Evolutionary conservation across 1,140 invertebrate species (phyloP), one percentile per base, ranked within the genome.

Genomic region (Papilio polytes): DNA sequence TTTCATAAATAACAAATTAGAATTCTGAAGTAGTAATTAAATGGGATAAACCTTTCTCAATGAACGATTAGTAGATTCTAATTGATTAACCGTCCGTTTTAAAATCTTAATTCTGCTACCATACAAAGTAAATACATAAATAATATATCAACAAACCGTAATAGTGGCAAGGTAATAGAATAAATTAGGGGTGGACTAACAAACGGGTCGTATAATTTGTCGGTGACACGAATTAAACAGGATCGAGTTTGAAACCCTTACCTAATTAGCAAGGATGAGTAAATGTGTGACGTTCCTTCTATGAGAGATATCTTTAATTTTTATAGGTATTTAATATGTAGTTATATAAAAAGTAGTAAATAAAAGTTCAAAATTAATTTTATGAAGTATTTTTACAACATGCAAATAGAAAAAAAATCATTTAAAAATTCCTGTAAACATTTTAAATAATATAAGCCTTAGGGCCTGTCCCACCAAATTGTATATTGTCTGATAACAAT

Each of bases 211-310:
- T 59, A 59, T 59, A 59, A 59, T 59, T 59, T 59, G 20, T 22
- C 56, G 36, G 36, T 56, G 53, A 56, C 53, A 59, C 56, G 56
- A 59, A 59, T 59, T 59, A 59, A 59, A 59, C 56, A 59, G n/a
- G 20, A 59, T 59, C 56, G 6, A 59, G 56, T 59, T 59, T 59
- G n/a, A 59, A 59, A 59, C 56, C 56, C 56, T 59, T 59, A 10
- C 20, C n/a, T 59, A 22, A 59, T 59, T 59, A 59, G 56, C 9
- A 59, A 22, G 56, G 56, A 22, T 59, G 9, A 59, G 56, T 3
- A 22, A 59, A 59, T 59, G 7, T 59, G n/a, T 59, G 18, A 20
- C 18, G 6, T 20, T 59, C 56, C n/a, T n/a, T n/a, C 51, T 56
- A 22, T 59, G 0, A 48, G 7, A 48, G 46, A 48, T 48, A 48